Conservation (phyloP, 2,113 vertebrate species). For the Oenanthe melanoleuca region DNA sequence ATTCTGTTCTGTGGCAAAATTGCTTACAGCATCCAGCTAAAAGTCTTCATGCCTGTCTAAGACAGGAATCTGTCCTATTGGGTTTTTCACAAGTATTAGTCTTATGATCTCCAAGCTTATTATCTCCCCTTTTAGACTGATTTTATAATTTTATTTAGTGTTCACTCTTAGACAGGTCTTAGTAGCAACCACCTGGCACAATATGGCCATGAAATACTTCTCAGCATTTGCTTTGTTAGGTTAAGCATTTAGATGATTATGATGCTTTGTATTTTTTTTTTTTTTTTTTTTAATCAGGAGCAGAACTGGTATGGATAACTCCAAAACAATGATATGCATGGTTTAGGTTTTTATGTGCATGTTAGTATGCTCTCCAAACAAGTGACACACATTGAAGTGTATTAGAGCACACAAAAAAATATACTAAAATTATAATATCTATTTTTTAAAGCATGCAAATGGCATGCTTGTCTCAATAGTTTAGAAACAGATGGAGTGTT, state of each 20-base stretch:
- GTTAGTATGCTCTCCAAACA: background rate
- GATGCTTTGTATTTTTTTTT: background rate
- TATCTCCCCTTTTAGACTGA: background rate
- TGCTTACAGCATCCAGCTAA: background rate
- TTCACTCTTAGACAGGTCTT: background rate
- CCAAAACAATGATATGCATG: background rate
- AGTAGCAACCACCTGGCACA: background rate
- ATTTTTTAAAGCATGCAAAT: slow-evolving; percentile 7
- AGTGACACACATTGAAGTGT: background rate
- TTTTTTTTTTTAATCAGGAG: background rate
- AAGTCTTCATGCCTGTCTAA: background rate
- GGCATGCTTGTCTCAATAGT: slow-evolving; percentile 41
- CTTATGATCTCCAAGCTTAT: background rate
- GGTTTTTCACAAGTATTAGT: background rate
- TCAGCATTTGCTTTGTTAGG: background rate
- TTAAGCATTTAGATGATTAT: background rate
- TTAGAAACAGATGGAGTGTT: slow-evolving; percentile 68
- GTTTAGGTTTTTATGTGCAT: background rate
- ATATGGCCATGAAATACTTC: background rate
- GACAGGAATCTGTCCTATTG: background rate
- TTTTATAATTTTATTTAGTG: background rate
- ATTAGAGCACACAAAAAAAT: slow-evolving; percentile 20
- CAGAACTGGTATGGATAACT: background rate
- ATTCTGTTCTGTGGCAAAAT: background rate
- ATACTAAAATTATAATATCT: background rate